phyloP scores from a whole-genome alignment of 2,797 vertebrate species.

The Silurus aristotelis region DNA sequence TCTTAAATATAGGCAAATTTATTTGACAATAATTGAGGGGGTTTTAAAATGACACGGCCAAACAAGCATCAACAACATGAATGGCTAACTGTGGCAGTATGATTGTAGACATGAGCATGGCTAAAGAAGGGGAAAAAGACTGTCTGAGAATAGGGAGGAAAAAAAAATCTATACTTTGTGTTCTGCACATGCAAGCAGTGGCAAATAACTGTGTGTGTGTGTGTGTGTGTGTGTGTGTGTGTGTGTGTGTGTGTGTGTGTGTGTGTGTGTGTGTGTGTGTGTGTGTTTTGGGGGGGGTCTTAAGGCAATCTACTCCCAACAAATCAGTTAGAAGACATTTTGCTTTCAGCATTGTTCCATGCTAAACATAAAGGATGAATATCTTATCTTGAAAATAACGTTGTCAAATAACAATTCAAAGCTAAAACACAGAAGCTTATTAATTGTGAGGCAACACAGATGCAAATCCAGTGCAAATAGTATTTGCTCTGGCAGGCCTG shows the following conservation, averaged over 20 bases:
- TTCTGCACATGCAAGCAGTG: constrained; percentile 77
- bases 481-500: not conserved
- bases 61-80: constrained; percentile 72
- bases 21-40: not conserved
- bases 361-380: constrained; percentile 60
- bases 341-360: constrained; percentile 69
- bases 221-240: no score
- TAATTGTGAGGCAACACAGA: not conserved
- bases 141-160: constrained; percentile 51
- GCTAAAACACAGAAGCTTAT: constrained; percentile 24
- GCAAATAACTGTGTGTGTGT: constrained; percentile 77
- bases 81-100: constrained; percentile 75
- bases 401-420: constrained; percentile 33
- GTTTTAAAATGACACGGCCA: constrained; percentile 18
- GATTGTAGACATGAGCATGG: constrained; percentile 72
- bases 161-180: constrained; percentile 81
- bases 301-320: constrained; percentile 56
- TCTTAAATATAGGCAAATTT: not conserved
- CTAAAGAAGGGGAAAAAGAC: constrained; percentile 57
- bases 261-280: constrained; percentile 32
- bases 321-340: constrained; percentile 66
- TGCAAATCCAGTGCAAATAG: not conserved
- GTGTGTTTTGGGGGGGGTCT: constrained; percentile 70
- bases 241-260: no score
- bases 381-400: constrained; percentile 42